Conservation (phyloP, 2,113 vertebrate genomes). For the Oreotrochilus melanogaster region DNA sequence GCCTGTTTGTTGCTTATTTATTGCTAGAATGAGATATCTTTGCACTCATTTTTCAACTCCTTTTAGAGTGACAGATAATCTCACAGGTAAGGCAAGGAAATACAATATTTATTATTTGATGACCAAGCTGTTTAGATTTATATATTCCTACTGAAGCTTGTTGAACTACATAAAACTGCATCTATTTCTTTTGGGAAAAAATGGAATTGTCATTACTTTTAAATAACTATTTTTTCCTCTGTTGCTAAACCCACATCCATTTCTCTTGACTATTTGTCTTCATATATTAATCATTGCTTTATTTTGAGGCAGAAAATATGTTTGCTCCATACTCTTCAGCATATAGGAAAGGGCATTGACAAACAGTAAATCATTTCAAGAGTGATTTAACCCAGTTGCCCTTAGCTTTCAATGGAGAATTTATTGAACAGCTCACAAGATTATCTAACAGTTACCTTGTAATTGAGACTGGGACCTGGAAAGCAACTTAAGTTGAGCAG, state of each 20-base stretch:
- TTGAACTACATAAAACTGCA: not conserved
- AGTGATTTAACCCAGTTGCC: not conserved
- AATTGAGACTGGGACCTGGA: not conserved
- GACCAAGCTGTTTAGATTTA: not conserved
- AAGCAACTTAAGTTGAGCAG: not conserved
- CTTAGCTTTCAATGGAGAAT: conserved; percentile 33
- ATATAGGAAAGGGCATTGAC: not conserved
- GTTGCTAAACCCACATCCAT: not conserved
- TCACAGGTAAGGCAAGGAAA: not conserved
- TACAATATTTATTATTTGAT: not conserved
- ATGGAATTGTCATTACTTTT: not conserved
- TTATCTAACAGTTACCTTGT: not conserved
- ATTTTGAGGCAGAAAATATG: not conserved
- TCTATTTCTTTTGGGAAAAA: not conserved
- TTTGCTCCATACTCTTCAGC: conserved; percentile 8
- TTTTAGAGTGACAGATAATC: not conserved
- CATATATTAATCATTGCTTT: not conserved
- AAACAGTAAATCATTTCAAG: not conserved
- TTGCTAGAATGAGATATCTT: not conserved
- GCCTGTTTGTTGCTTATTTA: not conserved
- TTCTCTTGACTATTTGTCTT: not conserved
- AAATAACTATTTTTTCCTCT: not conserved
- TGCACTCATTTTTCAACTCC: not conserved
- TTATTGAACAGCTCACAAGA: conserved; percentile 24
- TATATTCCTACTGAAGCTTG: not conserved